Evolutionary conservation across 1,140 invertebrate species (phyloP).

Genomic region (Trichonephila clavipes): DNA sequence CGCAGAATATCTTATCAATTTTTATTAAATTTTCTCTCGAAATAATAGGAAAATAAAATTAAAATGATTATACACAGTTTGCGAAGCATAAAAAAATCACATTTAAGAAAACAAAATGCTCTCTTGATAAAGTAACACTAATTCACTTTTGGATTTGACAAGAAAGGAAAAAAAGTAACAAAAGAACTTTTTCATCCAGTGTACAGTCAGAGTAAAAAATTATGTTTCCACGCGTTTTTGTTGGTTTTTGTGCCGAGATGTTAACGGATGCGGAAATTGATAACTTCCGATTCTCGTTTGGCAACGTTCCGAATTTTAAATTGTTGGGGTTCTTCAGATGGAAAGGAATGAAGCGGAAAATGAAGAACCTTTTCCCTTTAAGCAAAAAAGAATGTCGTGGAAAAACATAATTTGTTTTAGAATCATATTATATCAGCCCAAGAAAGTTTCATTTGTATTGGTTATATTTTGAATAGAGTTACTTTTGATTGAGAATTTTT

Average conservation of each 20-base stretch:
- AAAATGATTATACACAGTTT: not conserved
- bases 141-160: not conserved
- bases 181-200: not conserved
- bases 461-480: too few relatives aligned
- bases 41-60: not conserved
- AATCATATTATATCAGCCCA: too few relatives aligned
- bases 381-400: too few relatives aligned
- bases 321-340: not conserved
- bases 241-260: not conserved
- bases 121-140: not conserved
- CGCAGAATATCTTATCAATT: not conserved
- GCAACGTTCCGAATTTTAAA: slow-evolving; percentile 1
- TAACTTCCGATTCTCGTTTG: slow-evolving; percentile 46
- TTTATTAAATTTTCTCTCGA: not conserved
- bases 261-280: slow-evolving; percentile 50
- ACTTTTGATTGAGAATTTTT: too few relatives aligned
- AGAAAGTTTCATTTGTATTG: too few relatives aligned
- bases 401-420: too few relatives aligned
- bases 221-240: not conserved
- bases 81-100: not conserved
- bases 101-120: not conserved
- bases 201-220: not conserved
- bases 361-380: too few relatives aligned
- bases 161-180: not conserved
- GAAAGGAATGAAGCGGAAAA: not conserved